Percentiles rank a stretch among this genome's conserved stretches.
phyloP scores from a whole-genome alignment of 2,888 invertebrate species.

The Nomada ferruginata region DNA sequence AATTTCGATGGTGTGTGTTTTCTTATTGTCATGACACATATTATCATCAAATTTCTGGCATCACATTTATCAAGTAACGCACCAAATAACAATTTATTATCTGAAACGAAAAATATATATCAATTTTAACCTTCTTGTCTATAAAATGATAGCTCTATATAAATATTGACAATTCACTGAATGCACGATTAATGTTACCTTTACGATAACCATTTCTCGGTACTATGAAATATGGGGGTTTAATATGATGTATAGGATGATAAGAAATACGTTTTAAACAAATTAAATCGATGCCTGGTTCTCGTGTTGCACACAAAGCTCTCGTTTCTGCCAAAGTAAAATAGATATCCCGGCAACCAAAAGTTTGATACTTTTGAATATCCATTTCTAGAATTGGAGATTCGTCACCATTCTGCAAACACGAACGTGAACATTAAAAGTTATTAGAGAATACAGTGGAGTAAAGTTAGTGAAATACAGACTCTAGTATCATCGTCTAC shows the following conservation, averaged over 20 bases:
- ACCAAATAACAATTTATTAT: slow-evolving; percentile 45
- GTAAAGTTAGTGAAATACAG: too few relatives aligned
- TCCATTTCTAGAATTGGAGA: slow-evolving; percentile 25
- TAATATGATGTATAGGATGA: slow-evolving; percentile 56
- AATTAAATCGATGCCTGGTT: slow-evolving; percentile 64
- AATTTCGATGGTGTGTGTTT: slow-evolving; percentile 21
- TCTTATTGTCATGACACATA: slow-evolving; percentile 41
- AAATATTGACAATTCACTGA: not conserved
- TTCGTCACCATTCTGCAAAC: too few relatives aligned
- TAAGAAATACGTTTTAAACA: slow-evolving; percentile 57
- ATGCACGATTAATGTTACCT: slow-evolving; percentile 29
- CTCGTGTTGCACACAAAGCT: slow-evolving; percentile 4
- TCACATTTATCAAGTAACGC: slow-evolving; percentile 47
- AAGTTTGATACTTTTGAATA: slow-evolving; percentile 29
- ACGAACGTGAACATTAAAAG: too few relatives aligned
- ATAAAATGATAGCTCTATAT: not conserved
- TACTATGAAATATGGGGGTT: slow-evolving; percentile 57
- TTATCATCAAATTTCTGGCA: slow-evolving; percentile 45
- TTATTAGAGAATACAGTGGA: too few relatives aligned
- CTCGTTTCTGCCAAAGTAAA: slow-evolving; percentile 58
- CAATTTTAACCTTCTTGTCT: not conserved
- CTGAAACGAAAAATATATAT: slow-evolving; percentile 21
- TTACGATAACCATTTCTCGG: slow-evolving; percentile 29
- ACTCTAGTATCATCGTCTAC: not conserved
- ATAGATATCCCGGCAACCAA: slow-evolving; percentile 51